Evolutionary conservation across 2,113 vertebrate species (phyloP).

Genomic region (Aldabrachelys gigantea): DNA sequence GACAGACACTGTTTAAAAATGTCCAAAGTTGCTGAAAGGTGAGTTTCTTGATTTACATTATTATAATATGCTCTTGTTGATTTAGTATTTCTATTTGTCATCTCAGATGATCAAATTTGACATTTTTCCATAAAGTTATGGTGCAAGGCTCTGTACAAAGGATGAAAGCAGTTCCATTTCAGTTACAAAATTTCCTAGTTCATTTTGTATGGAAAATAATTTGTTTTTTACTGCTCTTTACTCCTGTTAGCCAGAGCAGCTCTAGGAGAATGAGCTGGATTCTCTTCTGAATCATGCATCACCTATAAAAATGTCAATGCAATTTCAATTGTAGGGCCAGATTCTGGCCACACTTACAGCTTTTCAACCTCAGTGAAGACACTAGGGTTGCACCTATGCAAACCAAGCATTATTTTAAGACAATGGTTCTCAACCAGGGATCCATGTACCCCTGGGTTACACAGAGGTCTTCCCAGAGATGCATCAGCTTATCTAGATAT

Average conservation of each 20-base stretch:
- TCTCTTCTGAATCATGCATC: background rate
- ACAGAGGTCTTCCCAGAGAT: too few relatives aligned
- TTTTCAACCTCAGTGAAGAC: constrained; percentile 8
- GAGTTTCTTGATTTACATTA: constrained; percentile 39
- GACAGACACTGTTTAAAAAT: constrained; percentile 98
- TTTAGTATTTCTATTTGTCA: background rate
- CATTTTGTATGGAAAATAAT: constrained; percentile 9
- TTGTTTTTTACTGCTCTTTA: background rate
- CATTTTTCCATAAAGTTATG: background rate
- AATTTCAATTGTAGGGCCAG: background rate
- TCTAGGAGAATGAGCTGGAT: background rate
- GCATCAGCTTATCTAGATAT: too few relatives aligned
- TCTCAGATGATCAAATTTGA: background rate
- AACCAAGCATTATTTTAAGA: background rate
- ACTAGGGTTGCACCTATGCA: background rate
- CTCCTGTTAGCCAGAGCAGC: background rate
- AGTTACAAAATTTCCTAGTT: constrained; percentile 46
- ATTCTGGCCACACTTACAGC: background rate
- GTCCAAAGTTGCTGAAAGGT: constrained; percentile 99
- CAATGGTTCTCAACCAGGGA: background rate
- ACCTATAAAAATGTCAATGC: background rate
- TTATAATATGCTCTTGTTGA: background rate
- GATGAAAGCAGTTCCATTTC: background rate
- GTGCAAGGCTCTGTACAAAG: background rate
- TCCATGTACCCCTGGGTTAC: too few relatives aligned